Evolutionary conservation across 2,888 invertebrate species (phyloP).

Genomic region (Drosophila quinaria): DNA sequence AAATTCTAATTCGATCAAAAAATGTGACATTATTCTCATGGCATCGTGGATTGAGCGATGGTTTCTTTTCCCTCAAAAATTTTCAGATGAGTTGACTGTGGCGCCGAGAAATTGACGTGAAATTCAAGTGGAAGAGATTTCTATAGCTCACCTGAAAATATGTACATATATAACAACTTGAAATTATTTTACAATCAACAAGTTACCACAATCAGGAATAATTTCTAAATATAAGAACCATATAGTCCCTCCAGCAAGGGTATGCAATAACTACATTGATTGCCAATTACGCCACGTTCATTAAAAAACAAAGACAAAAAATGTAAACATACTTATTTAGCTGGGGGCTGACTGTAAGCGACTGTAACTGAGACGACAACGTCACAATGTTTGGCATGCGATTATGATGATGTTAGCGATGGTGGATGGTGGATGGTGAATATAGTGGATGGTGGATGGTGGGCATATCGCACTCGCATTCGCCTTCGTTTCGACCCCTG

Average conservation of each 20-base stretch:
- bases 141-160: too few relatives aligned
- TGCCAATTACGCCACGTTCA: constrained; percentile 11
- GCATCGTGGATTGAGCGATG: too few relatives aligned
- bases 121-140: too few relatives aligned
- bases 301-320: constrained; percentile 17
- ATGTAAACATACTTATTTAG: constrained; percentile 6
- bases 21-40: too few relatives aligned
- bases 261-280: constrained; percentile 10
- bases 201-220: neutral
- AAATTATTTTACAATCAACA: neutral
- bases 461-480: constrained; percentile 39
- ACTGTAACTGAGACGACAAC: constrained; percentile 48
- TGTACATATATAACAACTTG: neutral
- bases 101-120: too few relatives aligned
- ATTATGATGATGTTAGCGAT: constrained; percentile 31
- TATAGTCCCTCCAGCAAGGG: neutral
- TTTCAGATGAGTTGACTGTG: too few relatives aligned
- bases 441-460: constrained; percentile 12
- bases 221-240: neutral
- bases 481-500: constrained; percentile 29
- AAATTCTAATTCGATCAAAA: too few relatives aligned
- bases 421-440: constrained; percentile 11
- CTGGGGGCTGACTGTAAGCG: constrained; percentile 23
- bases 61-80: too few relatives aligned
- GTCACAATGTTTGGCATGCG: constrained; percentile 27